A percentile compares a stretch with the other conserved stretches of the same genome.
Conservation (phyloP, 1,140 invertebrate species). For the Diorhabda carinulata region DNA sequence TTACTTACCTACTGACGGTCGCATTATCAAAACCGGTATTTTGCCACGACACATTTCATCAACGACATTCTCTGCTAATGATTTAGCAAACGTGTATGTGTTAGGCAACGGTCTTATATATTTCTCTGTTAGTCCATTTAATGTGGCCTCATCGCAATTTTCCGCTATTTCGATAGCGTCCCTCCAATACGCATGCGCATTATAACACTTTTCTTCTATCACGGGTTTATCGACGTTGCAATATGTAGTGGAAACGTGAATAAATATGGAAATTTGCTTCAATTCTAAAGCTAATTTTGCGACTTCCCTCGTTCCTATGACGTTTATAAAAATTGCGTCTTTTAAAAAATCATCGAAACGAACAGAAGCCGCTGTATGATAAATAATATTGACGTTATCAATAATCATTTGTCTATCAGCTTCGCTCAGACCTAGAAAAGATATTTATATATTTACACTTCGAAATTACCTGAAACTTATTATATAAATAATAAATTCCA, state of each 20-base stretch:
- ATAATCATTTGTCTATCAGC: slow-evolving; percentile 57
- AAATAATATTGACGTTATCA: slow-evolving; percentile 76
- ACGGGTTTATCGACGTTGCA: slow-evolving; percentile 46
- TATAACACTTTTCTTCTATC: slow-evolving; percentile 76
- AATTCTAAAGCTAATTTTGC: slow-evolving; percentile 55
- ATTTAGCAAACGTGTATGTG: slow-evolving; percentile 83
- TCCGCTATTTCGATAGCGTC: slow-evolving; percentile 78
- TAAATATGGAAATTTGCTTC: slow-evolving; percentile 58
- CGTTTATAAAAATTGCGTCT: slow-evolving; percentile 54
- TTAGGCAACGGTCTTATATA: slow-evolving; percentile 71
- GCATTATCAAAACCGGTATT: slow-evolving; percentile 76
- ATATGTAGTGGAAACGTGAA: slow-evolving; percentile 54
- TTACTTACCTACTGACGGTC: slow-evolving; percentile 82
- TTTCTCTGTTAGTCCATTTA: slow-evolving; percentile 67
- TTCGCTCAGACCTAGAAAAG: slow-evolving; percentile 25
- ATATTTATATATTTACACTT: background rate
- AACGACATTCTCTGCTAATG: slow-evolving; percentile 72
- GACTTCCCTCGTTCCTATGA: slow-evolving; percentile 53
- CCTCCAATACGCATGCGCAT: slow-evolving; percentile 76
- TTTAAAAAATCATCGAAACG: slow-evolving; percentile 75
- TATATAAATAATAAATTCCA: background rate
- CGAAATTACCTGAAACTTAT: background rate
- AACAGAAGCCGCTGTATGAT: slow-evolving; percentile 90
- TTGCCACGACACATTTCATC: slow-evolving; percentile 60
- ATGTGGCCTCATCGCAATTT: slow-evolving; percentile 64